Percentiles rank a stretch among this genome's conserved stretches.
These are phyloP conservation scores for Papilio demoleus DNA, from an alignment of 2,888 invertebrate species.

Conservation along the genomic window DNA sequence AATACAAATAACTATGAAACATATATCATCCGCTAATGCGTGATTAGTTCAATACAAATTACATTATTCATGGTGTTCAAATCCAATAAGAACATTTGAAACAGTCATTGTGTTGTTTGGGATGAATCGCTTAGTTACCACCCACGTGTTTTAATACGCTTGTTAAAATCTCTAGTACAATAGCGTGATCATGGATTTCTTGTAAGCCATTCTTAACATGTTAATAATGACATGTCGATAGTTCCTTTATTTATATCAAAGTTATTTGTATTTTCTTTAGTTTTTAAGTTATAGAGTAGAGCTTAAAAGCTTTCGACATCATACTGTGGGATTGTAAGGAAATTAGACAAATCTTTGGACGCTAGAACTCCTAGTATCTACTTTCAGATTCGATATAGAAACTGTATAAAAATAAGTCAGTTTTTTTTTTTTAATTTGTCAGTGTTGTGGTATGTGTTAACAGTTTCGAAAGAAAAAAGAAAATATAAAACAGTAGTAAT, in stretches of 20 bases:
- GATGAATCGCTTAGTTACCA: constrained; percentile 42
- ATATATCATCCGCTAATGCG: constrained; percentile 39
- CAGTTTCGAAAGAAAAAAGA: constrained; percentile 16
- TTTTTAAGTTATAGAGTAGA: no score
- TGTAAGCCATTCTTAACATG: constrained; percentile 22
- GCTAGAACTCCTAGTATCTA: no score
- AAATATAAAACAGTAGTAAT: neutral
- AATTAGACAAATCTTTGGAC: no score
- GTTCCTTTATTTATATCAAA: constrained; percentile 2
- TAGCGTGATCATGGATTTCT: constrained; percentile 30
- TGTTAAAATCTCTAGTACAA: constrained; percentile 41
- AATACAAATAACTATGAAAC: constrained; percentile 39
- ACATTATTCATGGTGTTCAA: constrained; percentile 53
- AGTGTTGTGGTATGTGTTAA: neutral
- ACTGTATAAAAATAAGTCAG: neutral
- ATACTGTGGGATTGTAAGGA: no score
- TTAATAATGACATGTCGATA: constrained; percentile 29
- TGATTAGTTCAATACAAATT: constrained; percentile 53
- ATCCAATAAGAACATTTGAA: constrained; percentile 55
- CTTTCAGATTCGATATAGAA: no score
- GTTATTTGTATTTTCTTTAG: neutral
- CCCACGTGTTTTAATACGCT: constrained; percentile 41
- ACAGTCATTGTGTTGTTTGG: constrained; percentile 43
- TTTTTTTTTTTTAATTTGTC: neutral
- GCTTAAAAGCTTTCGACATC: no score